Evolutionary conservation across 1,140 invertebrate species (phyloP).

Genomic region (Lasaia peninsularis): DNA sequence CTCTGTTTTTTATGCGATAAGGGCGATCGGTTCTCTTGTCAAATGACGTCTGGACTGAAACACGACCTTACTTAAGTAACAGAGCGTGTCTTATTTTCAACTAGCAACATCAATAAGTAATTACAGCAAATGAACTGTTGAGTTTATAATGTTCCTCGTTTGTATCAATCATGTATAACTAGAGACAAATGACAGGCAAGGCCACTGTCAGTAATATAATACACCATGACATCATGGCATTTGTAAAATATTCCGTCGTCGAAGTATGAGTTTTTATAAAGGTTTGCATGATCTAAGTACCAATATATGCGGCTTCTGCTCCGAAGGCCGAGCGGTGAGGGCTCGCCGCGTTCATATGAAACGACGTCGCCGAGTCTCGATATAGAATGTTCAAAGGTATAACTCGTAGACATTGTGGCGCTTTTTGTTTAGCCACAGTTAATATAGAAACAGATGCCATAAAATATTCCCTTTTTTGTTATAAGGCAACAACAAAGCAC

Average conservation of each 20-base stretch:
- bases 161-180: constrained; percentile 35
- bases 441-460: too few species aligned
- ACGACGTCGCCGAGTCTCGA: constrained; percentile 8
- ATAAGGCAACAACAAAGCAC: too few species aligned
- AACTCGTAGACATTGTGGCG: neutral
- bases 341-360: neutral
- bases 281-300: constrained; percentile 24
- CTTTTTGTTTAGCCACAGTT: neutral
- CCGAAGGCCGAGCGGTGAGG: constrained; percentile 7
- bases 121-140: constrained; percentile 18
- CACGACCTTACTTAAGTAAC: too few species aligned
- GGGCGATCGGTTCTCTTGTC: too few species aligned
- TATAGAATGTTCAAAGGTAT: neutral
- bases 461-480: too few species aligned
- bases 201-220: constrained; percentile 64
- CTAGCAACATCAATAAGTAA: constrained; percentile 3
- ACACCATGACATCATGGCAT: constrained; percentile 70
- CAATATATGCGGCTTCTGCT: constrained; percentile 13
- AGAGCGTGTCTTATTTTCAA: neutral
- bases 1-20: too few species aligned
- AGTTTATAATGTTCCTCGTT: constrained; percentile 22
- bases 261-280: constrained; percentile 50
- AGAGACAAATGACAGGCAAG: constrained; percentile 52
- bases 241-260: constrained; percentile 60
- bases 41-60: too few species aligned